Percentiles rank a stretch among this genome's conserved stretches.
Evolutionary conservation across 2,888 invertebrate genomes (phyloP).

Genomic region (Leptopterna dolabrata): DNA sequence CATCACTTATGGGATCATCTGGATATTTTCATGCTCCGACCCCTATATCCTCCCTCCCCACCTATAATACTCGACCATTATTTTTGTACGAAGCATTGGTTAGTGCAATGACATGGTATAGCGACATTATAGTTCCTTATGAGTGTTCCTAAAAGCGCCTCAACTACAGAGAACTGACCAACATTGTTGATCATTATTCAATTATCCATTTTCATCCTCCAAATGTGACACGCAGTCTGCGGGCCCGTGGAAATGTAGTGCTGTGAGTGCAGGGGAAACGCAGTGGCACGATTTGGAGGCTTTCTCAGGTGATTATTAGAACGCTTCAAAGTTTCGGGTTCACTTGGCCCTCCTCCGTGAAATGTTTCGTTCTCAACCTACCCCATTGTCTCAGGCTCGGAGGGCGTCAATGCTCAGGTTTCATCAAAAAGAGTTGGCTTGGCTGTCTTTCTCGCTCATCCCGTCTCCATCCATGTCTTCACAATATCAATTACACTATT

Average conservation of each 20-base stretch:
- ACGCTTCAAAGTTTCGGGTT: conserved; percentile 22
- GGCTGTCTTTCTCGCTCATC: not conserved
- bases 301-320: conserved; percentile 26
- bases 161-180: no score
- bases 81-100: no score
- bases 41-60: no score
- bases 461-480: not conserved
- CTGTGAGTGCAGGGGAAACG: not conserved
- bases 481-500: conserved; percentile 1
- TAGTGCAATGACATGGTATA: no score
- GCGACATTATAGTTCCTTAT: no score
- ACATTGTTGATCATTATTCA: no score
- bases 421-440: conserved; percentile 14
- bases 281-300: not conserved
- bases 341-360: not conserved
- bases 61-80: no score
- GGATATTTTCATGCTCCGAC: no score
- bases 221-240: no score
- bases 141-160: no score
- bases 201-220: no score
- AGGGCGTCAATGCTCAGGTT: conserved; percentile 16
- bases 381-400: not conserved
- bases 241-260: not conserved
- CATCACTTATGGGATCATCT: no score
- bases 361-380: conserved; percentile 3